Evolutionary conservation across 2,797 vertebrate species (phyloP), one percentile per base, ranked within the genome.

Genomic region (Eulemur coronatus): DNA sequence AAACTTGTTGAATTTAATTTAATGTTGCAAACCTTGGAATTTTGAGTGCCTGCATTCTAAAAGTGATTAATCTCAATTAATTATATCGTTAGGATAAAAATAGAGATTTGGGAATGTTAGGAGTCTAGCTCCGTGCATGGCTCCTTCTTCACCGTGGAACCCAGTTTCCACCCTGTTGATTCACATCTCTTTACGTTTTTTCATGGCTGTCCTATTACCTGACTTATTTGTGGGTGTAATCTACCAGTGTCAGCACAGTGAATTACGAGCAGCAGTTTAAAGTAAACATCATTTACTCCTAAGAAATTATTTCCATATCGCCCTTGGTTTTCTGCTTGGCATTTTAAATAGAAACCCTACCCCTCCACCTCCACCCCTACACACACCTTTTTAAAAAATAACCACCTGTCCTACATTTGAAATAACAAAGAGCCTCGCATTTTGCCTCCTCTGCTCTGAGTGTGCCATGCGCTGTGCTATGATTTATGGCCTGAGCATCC

Each of bases 251-350:
- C 97, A 88, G 84, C 79, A 72, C 41, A 91, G 94, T 98, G 96
- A 98, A 94, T 98, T 98, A 98, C 1, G 90, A 98, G 84, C 96
- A 95, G 86, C 84, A 92, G 95, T 81, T 97, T 98, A 97, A 98
- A 97, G 38, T 96, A 98, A 98, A 98, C 96, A 97, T 95, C 91
- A 89, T 97, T 98, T 98, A 96, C 89, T 96, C 87, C 15, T 95
- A 98, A 98, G 93, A 98, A 98, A 97, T 98, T 97, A 98, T 98
- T 98, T 98, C 95, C 97, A 98, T 97, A 98, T 98, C 97, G 95
- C 20, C 0, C 33, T 96, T 93, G 94, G 84, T 97, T 98, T 98
- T 98, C 95, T 97, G 57, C 50, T 97, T 86, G 88, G 78, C 55
- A 30, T 95, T 98, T 95, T 61, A 96, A 92, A 69, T 41, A n/a